A percentile compares a stretch with the other conserved stretches of the same genome.
These are phyloP conservation scores for Ptiloglossa arizonensis DNA, from an alignment of 1,140 invertebrate species.

Conservation along the genomic window DNA sequence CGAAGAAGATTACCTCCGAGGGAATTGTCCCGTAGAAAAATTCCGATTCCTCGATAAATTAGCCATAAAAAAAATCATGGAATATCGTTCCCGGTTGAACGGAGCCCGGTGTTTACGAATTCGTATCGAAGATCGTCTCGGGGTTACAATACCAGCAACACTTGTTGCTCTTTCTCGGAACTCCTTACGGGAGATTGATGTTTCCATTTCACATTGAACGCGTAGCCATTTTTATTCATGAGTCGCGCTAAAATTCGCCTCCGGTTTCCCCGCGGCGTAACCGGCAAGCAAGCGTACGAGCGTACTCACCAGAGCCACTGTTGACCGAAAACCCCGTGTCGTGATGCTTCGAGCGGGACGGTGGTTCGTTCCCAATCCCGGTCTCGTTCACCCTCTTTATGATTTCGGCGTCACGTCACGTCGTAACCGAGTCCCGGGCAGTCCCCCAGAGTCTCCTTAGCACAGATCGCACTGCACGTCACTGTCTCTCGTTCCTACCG, in stretches of 20 bases:
- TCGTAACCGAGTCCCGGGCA: conserved; percentile 40
- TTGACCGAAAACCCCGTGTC: conserved; percentile 45
- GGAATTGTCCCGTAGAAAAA: too few relatives aligned
- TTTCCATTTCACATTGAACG: conserved; percentile 18
- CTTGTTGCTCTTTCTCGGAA: conserved; percentile 60
- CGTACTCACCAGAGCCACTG: conserved; percentile 62
- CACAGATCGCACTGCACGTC: conserved; percentile 68
- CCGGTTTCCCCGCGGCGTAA: too few relatives aligned
- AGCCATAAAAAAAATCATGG: not conserved
- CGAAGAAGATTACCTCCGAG: too few relatives aligned
- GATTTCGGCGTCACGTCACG: conserved; percentile 55
- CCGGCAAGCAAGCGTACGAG: not conserved
- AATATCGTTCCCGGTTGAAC: not conserved
- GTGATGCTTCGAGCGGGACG: conserved; percentile 25
- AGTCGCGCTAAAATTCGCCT: not conserved
- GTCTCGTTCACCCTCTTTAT: conserved; percentile 47
- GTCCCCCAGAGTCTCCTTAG: conserved; percentile 63
- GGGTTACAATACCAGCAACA: conserved; percentile 52
- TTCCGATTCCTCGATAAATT: too few relatives aligned
- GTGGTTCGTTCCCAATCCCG: conserved; percentile 12
- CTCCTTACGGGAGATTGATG: conserved; percentile 36
- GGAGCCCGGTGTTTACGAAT: conserved; percentile 28
- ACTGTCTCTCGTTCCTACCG: conserved; percentile 27
- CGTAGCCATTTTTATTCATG: conserved; percentile 25
- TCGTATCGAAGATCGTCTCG: conserved; percentile 46